Percentiles rank a stretch among this genome's conserved stretches.
Evolutionary conservation across 1,140 invertebrate species (phyloP).

Genomic region (Drosophila lacertosa): DNA sequence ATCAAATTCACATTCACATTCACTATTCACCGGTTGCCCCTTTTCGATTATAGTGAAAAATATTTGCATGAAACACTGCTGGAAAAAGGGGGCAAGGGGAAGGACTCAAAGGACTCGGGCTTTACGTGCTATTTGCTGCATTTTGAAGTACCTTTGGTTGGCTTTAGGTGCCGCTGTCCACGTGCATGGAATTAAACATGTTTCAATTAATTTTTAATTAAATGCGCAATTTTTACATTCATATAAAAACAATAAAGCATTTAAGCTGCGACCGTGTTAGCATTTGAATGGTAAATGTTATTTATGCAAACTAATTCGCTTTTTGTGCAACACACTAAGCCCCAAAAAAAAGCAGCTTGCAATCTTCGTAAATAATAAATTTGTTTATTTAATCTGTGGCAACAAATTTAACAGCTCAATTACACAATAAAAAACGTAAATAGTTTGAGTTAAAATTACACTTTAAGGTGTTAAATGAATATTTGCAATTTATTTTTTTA

Average conservation of each 20-base stretch:
- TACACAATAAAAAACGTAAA: background rate
- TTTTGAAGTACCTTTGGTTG: constrained; percentile 31
- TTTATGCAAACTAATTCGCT: background rate
- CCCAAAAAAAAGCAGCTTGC: background rate
- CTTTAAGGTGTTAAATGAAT: too few species aligned
- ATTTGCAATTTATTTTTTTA: too few species aligned
- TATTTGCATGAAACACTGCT: constrained; percentile 52
- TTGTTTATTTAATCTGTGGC: constrained; percentile 8
- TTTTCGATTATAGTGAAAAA: constrained; percentile 61
- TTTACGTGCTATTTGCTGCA: constrained; percentile 62
- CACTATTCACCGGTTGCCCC: constrained; percentile 50
- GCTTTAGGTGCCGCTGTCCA: constrained; percentile 14
- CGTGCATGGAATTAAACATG: constrained; percentile 40
- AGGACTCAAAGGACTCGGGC: background rate
- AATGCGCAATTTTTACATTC: constrained; percentile 16
- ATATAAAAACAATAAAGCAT: background rate
- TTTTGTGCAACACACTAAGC: too few species aligned
- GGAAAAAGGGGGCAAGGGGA: background rate
- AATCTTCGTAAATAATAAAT: constrained; percentile 7
- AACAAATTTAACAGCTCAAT: background rate
- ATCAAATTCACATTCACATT: constrained; percentile 25
- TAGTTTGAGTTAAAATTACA: too few species aligned
- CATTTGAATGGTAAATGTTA: background rate
- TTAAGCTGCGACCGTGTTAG: background rate
- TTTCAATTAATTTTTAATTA: constrained; percentile 64